A percentile compares a stretch with the other conserved stretches of the same genome.
Evolutionary conservation across 2,888 invertebrate species (phyloP).

Genomic region (Xestia rhomboidea): DNA sequence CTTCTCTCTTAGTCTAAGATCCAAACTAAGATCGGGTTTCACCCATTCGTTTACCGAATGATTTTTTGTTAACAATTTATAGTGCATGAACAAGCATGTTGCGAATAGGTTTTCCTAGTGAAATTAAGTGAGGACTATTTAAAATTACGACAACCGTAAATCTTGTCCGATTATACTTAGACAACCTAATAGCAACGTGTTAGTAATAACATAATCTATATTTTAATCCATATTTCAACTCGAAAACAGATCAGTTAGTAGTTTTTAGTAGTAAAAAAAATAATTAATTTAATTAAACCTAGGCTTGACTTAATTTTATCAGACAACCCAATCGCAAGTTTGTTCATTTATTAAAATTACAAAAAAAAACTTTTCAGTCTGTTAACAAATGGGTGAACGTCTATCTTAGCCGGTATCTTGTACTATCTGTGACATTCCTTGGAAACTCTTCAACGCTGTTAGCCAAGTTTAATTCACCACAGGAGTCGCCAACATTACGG

Average conservation of each 20-base stretch:
- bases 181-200: neutral
- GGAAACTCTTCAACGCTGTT: constrained; percentile 65
- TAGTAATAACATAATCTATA: neutral
- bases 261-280: no score
- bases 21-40: neutral
- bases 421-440: constrained; percentile 58
- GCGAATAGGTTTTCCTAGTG: neutral
- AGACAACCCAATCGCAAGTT: neutral
- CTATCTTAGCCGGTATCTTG: neutral
- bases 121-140: neutral
- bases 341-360: neutral
- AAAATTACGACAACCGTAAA: neutral
- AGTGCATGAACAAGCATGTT: neutral
- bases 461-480: constrained; percentile 62
- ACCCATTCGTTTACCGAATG: neutral
- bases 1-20: constrained; percentile 24
- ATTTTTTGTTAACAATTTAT: neutral
- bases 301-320: neutral
- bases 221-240: neutral
- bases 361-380: neutral
- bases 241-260: no score
- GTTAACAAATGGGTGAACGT: neutral
- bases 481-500: constrained; percentile 55
- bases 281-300: neutral
- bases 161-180: neutral